A percentile compares a stretch with the other conserved stretches of the same genome.
phyloP scores from a whole-genome alignment of 2,113 vertebrate genomes.

The Macquaria australasica region DNA sequence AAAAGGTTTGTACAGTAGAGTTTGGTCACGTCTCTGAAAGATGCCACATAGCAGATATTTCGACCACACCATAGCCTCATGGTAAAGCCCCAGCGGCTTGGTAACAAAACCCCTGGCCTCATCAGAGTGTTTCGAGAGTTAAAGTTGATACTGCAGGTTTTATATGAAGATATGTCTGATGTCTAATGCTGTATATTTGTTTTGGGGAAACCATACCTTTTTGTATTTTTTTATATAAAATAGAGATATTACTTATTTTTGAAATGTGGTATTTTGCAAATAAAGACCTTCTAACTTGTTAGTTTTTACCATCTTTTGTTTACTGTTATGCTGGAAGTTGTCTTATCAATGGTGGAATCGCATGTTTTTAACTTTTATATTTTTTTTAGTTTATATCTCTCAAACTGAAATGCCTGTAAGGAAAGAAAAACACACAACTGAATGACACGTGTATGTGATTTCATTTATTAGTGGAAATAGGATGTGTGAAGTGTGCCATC shows the following conservation, averaged over 20 bases:
- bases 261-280: background rate
- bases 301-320: background rate
- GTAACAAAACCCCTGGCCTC: background rate
- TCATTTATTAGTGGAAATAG: constrained; percentile 56
- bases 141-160: background rate
- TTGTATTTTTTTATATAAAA: background rate
- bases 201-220: background rate
- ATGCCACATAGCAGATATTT: constrained; percentile 21
- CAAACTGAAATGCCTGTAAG: constrained; percentile 15
- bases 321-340: constrained; percentile 1
- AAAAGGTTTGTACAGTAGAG: constrained; percentile 42
- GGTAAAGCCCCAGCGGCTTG: constrained; percentile 42
- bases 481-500: constrained; percentile 72
- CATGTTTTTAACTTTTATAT: background rate
- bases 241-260: background rate
- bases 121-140: background rate
- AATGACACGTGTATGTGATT: constrained; percentile 29
- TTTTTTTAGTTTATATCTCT: background rate
- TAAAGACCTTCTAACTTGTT: background rate
- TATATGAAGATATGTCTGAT: background rate
- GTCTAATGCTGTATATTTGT: background rate
- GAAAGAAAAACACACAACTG: background rate
- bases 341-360: background rate
- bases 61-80: constrained; percentile 20
- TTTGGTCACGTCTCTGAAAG: constrained; percentile 28